phyloP scores from a whole-genome alignment of 2,797 vertebrate species.

The Craterocephalus amniculus region DNA sequence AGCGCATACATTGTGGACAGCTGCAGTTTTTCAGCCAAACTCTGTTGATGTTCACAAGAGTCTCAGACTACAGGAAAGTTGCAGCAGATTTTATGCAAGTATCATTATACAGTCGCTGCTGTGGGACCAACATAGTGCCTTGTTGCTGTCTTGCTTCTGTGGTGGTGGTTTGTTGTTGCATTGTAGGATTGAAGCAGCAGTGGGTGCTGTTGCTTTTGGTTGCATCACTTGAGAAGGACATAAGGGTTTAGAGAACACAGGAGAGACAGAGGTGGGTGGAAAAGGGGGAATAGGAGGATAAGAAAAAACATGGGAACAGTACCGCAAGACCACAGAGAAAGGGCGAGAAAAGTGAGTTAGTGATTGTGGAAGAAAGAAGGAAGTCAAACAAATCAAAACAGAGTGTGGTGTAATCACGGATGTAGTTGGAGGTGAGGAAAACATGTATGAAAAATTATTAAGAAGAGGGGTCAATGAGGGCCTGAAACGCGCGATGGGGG shows the following conservation, averaged over 20 bases:
- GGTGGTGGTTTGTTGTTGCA: constrained; percentile 36
- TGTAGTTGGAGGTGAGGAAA: neutral
- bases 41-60: neutral
- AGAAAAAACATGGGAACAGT: neutral
- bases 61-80: constrained; percentile 3
- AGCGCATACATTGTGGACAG: too few relatives aligned
- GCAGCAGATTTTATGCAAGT: neutral
- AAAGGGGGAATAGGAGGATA: neutral
- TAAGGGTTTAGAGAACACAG: neutral
- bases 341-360: neutral
- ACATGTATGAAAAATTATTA: neutral
- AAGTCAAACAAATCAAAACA: neutral
- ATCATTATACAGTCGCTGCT: neutral
- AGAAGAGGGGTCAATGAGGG: neutral
- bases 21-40: too few relatives aligned
- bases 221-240: constrained; percentile 49
- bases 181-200: constrained; percentile 65
- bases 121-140: constrained; percentile 9
- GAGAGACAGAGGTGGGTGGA: neutral
- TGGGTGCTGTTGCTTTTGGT: constrained; percentile 70
- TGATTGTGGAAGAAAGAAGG: neutral
- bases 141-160: neutral
- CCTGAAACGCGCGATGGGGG: neutral
- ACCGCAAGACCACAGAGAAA: too few relatives aligned
- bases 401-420: neutral